Evolutionary conservation across 2,113 vertebrate species (phyloP).

Genomic region (Dicaeum eximium): DNA sequence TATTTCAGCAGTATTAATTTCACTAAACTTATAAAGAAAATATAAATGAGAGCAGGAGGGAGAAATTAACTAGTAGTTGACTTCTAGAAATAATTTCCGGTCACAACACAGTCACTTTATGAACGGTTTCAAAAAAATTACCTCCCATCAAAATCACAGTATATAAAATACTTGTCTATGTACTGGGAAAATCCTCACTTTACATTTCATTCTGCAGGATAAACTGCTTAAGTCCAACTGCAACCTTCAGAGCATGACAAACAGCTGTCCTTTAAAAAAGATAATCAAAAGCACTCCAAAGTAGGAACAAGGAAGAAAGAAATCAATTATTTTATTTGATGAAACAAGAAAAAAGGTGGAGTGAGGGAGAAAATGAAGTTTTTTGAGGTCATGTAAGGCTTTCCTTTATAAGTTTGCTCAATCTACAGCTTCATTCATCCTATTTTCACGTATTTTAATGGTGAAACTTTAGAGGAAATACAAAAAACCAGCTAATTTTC

Average conservation of each 20-base stretch:
- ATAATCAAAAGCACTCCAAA: not conserved
- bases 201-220: not conserved
- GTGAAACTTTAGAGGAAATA: not conserved
- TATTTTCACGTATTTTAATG: not conserved
- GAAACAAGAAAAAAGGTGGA: not conserved
- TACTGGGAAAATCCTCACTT: constrained; percentile 17
- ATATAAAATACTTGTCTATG: constrained; percentile 23
- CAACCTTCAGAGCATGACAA: not conserved
- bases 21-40: constrained; percentile 18
- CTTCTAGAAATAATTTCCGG: constrained; percentile 54
- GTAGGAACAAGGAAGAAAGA: not conserved
- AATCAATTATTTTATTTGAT: not conserved
- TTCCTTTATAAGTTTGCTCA: not conserved
- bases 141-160: not conserved
- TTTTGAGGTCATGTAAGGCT: not conserved
- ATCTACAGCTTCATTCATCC: not conserved
- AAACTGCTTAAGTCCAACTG: not conserved
- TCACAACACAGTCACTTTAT: constrained; percentile 32
- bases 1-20: constrained; percentile 13
- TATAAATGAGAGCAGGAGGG: not conserved
- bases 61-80: not conserved
- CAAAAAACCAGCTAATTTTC: not conserved
- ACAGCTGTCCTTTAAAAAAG: not conserved
- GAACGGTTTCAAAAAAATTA: constrained; percentile 25
- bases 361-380: not conserved